Evolutionary conservation across 2,888 invertebrate species (phyloP).

Genomic region (Mesodorylaimus sp.): DNA sequence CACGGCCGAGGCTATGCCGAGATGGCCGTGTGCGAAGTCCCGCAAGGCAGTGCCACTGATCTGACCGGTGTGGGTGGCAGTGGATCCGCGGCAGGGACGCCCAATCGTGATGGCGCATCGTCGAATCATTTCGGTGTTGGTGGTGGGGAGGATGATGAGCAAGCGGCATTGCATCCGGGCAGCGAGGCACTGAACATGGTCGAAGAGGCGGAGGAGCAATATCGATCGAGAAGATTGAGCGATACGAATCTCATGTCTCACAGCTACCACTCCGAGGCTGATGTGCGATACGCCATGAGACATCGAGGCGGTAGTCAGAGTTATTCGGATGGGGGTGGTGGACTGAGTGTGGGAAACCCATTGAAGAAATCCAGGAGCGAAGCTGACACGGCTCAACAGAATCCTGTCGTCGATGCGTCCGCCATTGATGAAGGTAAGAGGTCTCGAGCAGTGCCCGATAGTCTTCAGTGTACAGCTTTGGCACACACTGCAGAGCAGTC

Average conservation of each 20-base stretch:
- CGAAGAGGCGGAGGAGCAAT: slow-evolving; percentile 8
- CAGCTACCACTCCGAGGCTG: no score
- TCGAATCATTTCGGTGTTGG: not conserved
- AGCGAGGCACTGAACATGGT: not conserved
- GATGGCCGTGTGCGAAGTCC: slow-evolving; percentile 51
- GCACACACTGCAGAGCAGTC: no score
- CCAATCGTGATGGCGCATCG: not conserved
- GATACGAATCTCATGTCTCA: slow-evolving; percentile 28
- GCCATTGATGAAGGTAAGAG: slow-evolving; percentile 20
- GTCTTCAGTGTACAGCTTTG: no score
- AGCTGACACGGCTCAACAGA: slow-evolving; percentile 24
- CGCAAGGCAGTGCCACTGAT: no score
- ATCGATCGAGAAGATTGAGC: slow-evolving; percentile 19
- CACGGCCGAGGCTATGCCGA: slow-evolving; percentile 88
- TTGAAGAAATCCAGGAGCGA: slow-evolving; percentile 25
- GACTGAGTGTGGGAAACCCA: no score
- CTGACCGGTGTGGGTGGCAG: no score
- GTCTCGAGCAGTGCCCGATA: not conserved
- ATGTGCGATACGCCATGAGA: no score
- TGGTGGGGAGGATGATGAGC: not conserved
- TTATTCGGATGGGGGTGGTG: no score
- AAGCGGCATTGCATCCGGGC: not conserved
- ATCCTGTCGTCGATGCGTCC: slow-evolving; percentile 28
- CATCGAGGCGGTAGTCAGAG: no score
- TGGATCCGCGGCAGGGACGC: no score